These are phyloP conservation scores for Aradophagus sp. DNA, from an alignment of 1,140 invertebrate genomes.

Conservation along the genomic window DNA sequence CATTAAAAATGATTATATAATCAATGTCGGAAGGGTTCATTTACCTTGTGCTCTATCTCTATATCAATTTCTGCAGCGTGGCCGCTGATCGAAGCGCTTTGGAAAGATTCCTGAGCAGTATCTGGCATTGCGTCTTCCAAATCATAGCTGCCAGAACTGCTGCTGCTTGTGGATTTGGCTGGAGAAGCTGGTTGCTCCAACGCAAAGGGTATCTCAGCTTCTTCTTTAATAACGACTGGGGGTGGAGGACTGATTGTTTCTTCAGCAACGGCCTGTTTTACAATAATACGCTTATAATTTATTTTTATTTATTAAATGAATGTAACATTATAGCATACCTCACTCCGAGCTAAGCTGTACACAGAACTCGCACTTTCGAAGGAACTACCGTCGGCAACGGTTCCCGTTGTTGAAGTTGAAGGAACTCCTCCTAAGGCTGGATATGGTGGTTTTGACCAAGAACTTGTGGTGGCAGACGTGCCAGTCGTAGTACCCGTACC, in stretches of 20 bases:
- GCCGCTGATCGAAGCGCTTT: slow-evolving; percentile 56
- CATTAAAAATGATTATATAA: slow-evolving; percentile 61
- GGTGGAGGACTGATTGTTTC: slow-evolving; percentile 67
- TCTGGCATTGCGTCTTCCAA: slow-evolving; percentile 70
- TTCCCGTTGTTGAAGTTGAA: slow-evolving; percentile 75
- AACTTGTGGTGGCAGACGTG: slow-evolving; percentile 71
- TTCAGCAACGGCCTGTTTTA: slow-evolving; percentile 64
- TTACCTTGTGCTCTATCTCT: slow-evolving; percentile 68
- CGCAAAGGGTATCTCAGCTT: slow-evolving; percentile 60
- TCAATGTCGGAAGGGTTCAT: neutral
- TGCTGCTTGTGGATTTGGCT: slow-evolving; percentile 71
- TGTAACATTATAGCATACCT: slow-evolving; percentile 74
- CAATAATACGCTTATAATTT: no score
- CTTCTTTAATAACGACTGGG: slow-evolving; percentile 62
- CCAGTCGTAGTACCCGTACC: slow-evolving; percentile 78
- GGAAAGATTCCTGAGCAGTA: slow-evolving; percentile 57
- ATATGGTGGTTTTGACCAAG: slow-evolving; percentile 68
- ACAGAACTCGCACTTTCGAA: slow-evolving; percentile 88
- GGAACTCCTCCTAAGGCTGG: slow-evolving; percentile 67
- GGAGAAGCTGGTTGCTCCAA: slow-evolving; percentile 64
- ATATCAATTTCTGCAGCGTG: slow-evolving; percentile 58
- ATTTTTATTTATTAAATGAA: no score
- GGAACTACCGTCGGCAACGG: slow-evolving; percentile 82
- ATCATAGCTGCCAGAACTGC: slow-evolving; percentile 77
- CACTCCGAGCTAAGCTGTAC: slow-evolving; percentile 83